These are phyloP conservation scores for Phylloscopus whistleri DNA, from an alignment of 2,113 vertebrate species.

Conservation along the genomic window DNA sequence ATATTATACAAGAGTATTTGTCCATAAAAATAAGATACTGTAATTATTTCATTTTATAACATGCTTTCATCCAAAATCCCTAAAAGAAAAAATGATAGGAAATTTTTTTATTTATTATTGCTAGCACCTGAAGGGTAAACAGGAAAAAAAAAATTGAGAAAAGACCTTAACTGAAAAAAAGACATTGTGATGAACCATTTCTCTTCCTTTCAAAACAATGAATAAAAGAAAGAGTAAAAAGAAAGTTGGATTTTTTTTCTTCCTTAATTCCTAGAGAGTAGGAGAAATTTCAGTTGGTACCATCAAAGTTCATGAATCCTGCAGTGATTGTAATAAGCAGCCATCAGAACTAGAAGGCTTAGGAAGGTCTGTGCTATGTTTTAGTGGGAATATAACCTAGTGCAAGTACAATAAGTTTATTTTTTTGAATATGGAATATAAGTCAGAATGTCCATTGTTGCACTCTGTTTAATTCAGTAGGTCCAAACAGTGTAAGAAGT, in stretches of 20 bases:
- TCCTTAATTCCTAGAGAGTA: background rate
- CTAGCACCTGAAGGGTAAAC: background rate
- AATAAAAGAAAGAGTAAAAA: background rate
- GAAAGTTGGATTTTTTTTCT: rapidly evolving
- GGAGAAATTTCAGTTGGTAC: background rate
- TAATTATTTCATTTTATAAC: background rate
- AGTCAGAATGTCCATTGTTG: background rate
- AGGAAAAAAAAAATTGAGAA: background rate
- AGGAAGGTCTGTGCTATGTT: background rate
- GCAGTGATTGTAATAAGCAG: background rate
- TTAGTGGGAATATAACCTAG: background rate
- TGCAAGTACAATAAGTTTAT: background rate
- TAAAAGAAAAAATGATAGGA: background rate
- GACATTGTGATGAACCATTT: background rate
- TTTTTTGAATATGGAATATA: background rate
- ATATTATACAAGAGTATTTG: background rate
- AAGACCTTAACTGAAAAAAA: background rate
- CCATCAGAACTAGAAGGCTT: background rate
- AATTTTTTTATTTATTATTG: background rate
- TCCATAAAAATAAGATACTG: background rate
- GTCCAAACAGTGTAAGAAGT: background rate
- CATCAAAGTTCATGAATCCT: background rate
- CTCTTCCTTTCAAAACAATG: background rate
- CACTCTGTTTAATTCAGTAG: background rate
- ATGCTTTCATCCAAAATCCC: background rate